A percentile compares a stretch with the other conserved stretches of the same genome.
Evolutionary conservation across 1,140 invertebrate genomes (phyloP).

Genomic region (Zaprionus lachaisei): DNA sequence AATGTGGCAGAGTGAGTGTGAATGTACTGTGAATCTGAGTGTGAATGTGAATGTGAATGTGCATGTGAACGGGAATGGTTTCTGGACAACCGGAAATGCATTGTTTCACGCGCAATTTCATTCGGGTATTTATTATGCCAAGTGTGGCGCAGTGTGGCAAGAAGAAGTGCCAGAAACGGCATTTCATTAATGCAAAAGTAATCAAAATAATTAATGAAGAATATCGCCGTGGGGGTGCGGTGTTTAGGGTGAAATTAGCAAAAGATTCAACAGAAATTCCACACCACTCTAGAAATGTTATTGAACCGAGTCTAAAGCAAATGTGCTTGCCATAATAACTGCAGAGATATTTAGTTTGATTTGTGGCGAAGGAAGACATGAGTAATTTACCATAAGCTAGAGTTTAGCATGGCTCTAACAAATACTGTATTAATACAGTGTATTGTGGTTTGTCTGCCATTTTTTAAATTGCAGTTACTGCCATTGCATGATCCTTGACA

Average conservation of each 20-base stretch:
- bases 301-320: not conserved
- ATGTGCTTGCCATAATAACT: not conserved
- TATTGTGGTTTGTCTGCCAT: not conserved
- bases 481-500: no score
- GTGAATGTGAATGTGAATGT: slow-evolving; percentile 31
- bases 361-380: not conserved
- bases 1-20: slow-evolving; percentile 26
- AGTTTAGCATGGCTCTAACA: not conserved
- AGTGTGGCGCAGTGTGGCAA: not conserved
- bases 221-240: slow-evolving; percentile 4
- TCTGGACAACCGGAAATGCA: slow-evolving; percentile 66
- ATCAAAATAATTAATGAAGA: slow-evolving; percentile 73
- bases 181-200: slow-evolving; percentile 67
- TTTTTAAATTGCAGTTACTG: no score
- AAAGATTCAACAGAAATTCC: not conserved
- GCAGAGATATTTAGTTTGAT: not conserved
- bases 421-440: not conserved
- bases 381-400: not conserved
- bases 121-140: slow-evolving; percentile 60
- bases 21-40: not conserved
- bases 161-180: slow-evolving; percentile 7
- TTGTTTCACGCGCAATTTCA: slow-evolving; percentile 79
- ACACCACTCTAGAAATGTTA: not conserved
- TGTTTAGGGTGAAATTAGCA: slow-evolving; percentile 3
- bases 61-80: slow-evolving; percentile 31